Conservation (phyloP, 2,113 vertebrate genomes). For the Rhinolophus sinicus region DNA sequence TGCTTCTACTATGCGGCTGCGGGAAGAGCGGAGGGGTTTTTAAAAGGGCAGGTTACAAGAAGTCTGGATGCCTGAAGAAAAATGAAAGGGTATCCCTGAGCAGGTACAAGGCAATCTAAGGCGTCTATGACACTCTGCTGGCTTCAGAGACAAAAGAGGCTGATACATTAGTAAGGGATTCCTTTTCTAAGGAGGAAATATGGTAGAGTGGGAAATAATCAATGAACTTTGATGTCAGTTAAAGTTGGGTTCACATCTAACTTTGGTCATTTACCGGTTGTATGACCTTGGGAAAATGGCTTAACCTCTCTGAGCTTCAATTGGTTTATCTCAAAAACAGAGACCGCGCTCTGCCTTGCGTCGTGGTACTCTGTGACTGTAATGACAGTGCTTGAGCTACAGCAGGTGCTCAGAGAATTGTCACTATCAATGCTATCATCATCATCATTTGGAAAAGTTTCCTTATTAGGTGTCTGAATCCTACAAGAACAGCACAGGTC, state of each 20-base stretch:
- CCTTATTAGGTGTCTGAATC: background rate
- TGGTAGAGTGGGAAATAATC: background rate
- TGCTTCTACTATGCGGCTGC: background rate
- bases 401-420: background rate
- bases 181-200: background rate
- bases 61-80: background rate
- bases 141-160: background rate
- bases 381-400: background rate
- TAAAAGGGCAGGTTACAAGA: background rate
- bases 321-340: background rate
- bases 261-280: background rate
- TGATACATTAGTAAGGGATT: background rate
- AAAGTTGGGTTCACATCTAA: conserved; percentile 10
- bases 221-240: background rate
- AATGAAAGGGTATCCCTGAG: background rate
- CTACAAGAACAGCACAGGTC: background rate
- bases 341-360: background rate
- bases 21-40: background rate
- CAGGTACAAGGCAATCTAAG: background rate
- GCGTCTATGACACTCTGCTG: background rate
- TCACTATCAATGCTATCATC: background rate
- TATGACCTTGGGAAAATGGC: background rate
- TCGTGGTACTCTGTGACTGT: background rate
- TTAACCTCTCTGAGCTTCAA: conserved; percentile 6
- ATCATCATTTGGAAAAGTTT: background rate